A percentile compares a stretch with the other conserved stretches of the same genome.
These are phyloP conservation scores for Heliconius congener DNA, from an alignment of 1,140 invertebrate species.

Conservation along the genomic window DNA sequence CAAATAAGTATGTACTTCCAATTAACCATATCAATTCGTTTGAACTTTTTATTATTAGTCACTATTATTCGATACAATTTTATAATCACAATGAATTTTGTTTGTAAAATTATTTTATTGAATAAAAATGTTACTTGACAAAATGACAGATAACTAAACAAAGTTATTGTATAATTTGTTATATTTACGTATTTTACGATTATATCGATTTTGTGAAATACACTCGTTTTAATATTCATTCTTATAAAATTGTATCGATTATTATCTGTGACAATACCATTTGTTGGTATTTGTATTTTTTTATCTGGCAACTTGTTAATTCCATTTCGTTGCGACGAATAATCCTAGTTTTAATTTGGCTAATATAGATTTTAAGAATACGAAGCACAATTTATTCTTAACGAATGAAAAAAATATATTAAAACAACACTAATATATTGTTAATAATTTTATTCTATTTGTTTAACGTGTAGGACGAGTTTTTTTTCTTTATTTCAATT, in stretches of 20 bases:
- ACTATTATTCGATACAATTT: neutral
- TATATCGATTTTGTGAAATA: neutral
- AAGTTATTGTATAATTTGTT: neutral
- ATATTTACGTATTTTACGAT: neutral
- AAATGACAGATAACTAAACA: neutral
- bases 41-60: conserved; percentile 23
- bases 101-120: neutral
- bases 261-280: conserved; percentile 31
- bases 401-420: conserved; percentile 55
- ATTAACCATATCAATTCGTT: conserved; percentile 73
- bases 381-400: conserved; percentile 77
- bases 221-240: neutral
- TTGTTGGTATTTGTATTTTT: conserved; percentile 45
- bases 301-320: conserved; percentile 60
- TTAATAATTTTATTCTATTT: conserved; percentile 78
- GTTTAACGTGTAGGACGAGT: conserved; percentile 64
- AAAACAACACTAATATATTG: conserved; percentile 74
- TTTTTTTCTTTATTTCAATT: conserved; percentile 60
- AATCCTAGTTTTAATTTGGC: conserved; percentile 72
- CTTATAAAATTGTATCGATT: conserved; percentile 29
- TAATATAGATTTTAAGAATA: conserved; percentile 76
- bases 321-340: conserved; percentile 48
- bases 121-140: neutral
- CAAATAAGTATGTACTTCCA: conserved; percentile 70
- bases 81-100: neutral